Conservation (phyloP, 2,888 invertebrate genomes). For the Ectemnius lituratus region DNA sequence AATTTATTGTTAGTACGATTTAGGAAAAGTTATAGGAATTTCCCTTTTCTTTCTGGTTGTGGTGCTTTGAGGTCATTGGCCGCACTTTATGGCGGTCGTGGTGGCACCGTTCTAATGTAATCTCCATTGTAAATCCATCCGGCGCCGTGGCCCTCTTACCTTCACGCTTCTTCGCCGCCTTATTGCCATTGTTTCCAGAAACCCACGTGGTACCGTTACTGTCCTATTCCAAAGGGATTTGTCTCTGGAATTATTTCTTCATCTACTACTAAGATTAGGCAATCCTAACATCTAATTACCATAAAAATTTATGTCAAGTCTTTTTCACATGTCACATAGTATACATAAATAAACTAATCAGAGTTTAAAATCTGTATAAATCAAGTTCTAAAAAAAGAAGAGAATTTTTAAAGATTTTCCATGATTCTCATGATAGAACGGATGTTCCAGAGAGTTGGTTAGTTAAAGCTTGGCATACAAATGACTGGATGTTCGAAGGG, state of each 20-base stretch:
- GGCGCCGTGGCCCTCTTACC: slow-evolving; percentile 10
- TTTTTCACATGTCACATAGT: too few relatives aligned
- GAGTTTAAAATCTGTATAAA: too few relatives aligned
- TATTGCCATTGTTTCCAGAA: background rate
- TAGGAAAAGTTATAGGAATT: slow-evolving; percentile 13
- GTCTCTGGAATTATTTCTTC: too few relatives aligned
- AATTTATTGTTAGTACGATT: background rate
- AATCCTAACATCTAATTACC: too few relatives aligned
- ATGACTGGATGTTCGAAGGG: slow-evolving; percentile 18
- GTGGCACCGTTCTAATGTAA: slow-evolving; percentile 47
- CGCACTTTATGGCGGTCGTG: slow-evolving; percentile 55
- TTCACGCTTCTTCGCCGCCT: slow-evolving; percentile 6
- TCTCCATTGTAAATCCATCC: slow-evolving; percentile 42
- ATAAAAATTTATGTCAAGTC: too few relatives aligned
- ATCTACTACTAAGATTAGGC: too few relatives aligned
- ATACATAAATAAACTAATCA: too few relatives aligned
- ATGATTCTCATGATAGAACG: too few relatives aligned
- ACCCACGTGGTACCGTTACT: background rate
- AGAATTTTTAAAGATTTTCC: too few relatives aligned
- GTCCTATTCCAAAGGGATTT: background rate
- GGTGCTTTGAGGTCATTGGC: slow-evolving; percentile 53
- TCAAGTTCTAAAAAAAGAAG: too few relatives aligned
- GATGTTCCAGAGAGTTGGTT: too few relatives aligned
- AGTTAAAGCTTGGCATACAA: too few relatives aligned
- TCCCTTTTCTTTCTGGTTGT: slow-evolving; percentile 31